phyloP scores from a whole-genome alignment of 2,113 vertebrate species.

The Platysternon megacephalum region DNA sequence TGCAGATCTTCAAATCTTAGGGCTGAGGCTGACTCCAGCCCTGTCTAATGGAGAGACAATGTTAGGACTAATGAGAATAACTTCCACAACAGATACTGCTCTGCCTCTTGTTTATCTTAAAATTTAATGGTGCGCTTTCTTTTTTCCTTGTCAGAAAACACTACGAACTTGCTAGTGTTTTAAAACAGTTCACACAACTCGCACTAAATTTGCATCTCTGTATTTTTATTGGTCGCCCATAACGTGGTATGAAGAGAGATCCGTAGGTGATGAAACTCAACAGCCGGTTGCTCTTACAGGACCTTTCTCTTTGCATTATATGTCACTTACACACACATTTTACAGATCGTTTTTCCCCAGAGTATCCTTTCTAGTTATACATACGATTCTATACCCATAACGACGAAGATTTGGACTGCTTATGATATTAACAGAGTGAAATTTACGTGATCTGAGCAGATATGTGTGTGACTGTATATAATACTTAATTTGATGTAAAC shows the following conservation, averaged over 20 bases:
- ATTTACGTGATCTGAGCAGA: not conserved
- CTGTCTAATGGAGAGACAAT: conserved; percentile 78
- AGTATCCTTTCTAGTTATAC: not conserved
- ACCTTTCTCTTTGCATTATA: not conserved
- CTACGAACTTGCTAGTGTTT: not conserved
- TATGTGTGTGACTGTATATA: too few relatives aligned
- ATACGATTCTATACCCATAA: not conserved
- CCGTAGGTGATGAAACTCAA: not conserved
- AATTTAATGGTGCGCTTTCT: not conserved
- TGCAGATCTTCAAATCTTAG: conserved; percentile 66
- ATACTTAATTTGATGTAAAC: not conserved
- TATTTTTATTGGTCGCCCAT: not conserved
- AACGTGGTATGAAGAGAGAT: not conserved
- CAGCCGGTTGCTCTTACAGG: not conserved
- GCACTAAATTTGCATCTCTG: not conserved
- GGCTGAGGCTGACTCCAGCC: conserved; percentile 72
- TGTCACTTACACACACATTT: not conserved
- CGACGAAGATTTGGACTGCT: not conserved
- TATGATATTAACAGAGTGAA: not conserved
- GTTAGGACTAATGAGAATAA: conserved; percentile 67
- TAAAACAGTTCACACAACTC: not conserved
- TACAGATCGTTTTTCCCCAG: not conserved
- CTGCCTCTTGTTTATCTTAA: conserved; percentile 45
- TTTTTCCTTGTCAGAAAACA: not conserved
- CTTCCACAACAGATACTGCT: conserved; percentile 26